Evolutionary conservation across 2,797 vertebrate genomes (phyloP).

Genomic region (Arnoldichthys spilopterus): DNA sequence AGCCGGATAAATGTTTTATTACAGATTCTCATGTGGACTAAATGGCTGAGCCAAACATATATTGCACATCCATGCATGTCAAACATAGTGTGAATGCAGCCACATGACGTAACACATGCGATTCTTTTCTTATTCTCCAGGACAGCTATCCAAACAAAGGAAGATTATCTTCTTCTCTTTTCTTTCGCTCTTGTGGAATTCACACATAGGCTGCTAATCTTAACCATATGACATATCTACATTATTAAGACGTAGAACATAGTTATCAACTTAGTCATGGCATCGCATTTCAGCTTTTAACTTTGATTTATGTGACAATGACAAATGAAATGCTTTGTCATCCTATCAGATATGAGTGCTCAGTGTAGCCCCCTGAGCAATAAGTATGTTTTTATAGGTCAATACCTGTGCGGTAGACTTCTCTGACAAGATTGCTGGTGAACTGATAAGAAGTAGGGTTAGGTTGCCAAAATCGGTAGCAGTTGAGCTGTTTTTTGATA

Average conservation of each 20-base stretch:
- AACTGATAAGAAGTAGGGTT: not conserved
- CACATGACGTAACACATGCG: constrained; percentile 49
- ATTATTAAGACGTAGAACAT: not conserved
- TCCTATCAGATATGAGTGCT: not conserved
- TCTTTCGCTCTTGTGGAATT: not conserved
- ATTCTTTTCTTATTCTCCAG: not conserved
- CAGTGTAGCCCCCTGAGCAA: not conserved
- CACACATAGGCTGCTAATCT: constrained; percentile 10
- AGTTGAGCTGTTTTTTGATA: no score
- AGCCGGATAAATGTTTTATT: constrained; percentile 96
- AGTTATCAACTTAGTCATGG: not conserved
- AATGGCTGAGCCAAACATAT: constrained; percentile 81
- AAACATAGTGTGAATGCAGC: constrained; percentile 67
- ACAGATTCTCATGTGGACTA: constrained; percentile 87
- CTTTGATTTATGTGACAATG: constrained; percentile 1
- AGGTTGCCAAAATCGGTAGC: not conserved
- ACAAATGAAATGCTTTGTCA: not conserved
- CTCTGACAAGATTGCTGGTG: not conserved
- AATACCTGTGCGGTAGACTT: not conserved
- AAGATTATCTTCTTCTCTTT: constrained; percentile 10
- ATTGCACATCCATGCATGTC: constrained; percentile 72
- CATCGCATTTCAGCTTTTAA: not conserved
- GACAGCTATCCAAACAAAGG: constrained; percentile 37
- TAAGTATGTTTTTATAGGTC: not conserved
- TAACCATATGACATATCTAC: constrained; percentile 9